phyloP scores from a whole-genome alignment of 2,888 invertebrate species.

The Reticulitermes lucifugus region DNA sequence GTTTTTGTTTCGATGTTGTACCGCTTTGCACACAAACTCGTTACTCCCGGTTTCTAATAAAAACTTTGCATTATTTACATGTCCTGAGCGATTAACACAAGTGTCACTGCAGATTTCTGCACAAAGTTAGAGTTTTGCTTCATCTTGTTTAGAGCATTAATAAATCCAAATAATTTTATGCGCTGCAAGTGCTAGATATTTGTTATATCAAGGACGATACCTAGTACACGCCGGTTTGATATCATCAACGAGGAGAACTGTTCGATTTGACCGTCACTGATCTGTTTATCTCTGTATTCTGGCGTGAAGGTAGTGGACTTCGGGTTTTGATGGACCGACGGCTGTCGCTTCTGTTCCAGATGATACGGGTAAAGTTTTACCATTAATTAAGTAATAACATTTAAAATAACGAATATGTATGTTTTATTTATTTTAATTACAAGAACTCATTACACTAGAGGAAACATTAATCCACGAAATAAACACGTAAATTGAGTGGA shows the following conservation, averaged over 20 bases:
- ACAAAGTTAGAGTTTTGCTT: too few species aligned
- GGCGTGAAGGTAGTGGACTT: background rate
- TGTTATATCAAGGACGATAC: background rate
- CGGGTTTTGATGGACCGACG: background rate
- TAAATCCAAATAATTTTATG: too few species aligned
- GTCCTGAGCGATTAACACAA: background rate
- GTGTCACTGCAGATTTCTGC: background rate
- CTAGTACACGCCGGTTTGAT: background rate
- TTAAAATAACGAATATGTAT: too few species aligned
- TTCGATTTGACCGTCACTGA: background rate
- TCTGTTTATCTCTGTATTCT: background rate
- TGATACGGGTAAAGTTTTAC: slow-evolving; percentile 19
- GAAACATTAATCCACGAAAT: too few species aligned
- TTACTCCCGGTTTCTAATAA: too few species aligned
- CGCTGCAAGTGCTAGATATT: too few species aligned
- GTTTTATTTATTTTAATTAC: too few species aligned
- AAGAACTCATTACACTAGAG: too few species aligned
- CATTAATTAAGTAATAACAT: background rate
- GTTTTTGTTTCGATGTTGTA: too few species aligned
- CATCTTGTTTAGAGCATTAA: too few species aligned
- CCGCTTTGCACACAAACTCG: too few species aligned
- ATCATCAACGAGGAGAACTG: background rate
- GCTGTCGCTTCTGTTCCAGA: background rate
- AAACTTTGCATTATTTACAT: background rate
- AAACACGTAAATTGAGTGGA: too few species aligned